Conservation (phyloP, 2,113 vertebrate species). For the Etheostoma cragini region DNA sequence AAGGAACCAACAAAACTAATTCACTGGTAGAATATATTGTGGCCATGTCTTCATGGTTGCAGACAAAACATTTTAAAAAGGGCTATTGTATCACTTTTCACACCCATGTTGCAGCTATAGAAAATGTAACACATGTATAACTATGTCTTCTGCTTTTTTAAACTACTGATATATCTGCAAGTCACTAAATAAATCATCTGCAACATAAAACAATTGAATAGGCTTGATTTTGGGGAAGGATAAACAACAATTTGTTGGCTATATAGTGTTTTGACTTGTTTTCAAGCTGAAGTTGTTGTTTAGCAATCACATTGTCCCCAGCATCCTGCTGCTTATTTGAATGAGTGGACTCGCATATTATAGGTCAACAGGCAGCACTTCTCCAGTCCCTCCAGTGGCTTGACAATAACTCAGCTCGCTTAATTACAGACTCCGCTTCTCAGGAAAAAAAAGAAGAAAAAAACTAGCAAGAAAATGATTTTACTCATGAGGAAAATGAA, state of each 20-base stretch:
- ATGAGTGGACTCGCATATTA: constrained; percentile 29
- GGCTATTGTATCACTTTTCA: background rate
- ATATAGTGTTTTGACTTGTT: background rate
- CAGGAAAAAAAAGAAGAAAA: constrained; percentile 64
- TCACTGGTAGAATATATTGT: background rate
- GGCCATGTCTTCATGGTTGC: background rate
- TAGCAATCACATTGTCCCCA: background rate
- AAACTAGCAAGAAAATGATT: constrained; percentile 72
- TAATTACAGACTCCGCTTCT: constrained; percentile 81
- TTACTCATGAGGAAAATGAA: constrained; percentile 78
- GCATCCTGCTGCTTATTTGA: background rate
- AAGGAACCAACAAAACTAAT: background rate
- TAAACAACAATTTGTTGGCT: background rate
- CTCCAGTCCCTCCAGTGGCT: constrained; percentile 50
- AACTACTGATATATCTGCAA: background rate
- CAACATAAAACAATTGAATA: background rate
- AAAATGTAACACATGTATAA: constrained; percentile 1
- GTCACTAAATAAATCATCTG: background rate
- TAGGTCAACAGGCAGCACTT: constrained; percentile 58
- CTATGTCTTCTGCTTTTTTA: background rate
- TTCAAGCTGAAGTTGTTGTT: background rate
- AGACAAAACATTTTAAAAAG: background rate
- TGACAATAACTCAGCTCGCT: constrained; percentile 75
- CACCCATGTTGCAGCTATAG: background rate
- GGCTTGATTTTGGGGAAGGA: background rate